These are phyloP conservation scores for Marcusenius ussheri DNA, from an alignment of 2,113 vertebrate species.

Conservation along the genomic window DNA sequence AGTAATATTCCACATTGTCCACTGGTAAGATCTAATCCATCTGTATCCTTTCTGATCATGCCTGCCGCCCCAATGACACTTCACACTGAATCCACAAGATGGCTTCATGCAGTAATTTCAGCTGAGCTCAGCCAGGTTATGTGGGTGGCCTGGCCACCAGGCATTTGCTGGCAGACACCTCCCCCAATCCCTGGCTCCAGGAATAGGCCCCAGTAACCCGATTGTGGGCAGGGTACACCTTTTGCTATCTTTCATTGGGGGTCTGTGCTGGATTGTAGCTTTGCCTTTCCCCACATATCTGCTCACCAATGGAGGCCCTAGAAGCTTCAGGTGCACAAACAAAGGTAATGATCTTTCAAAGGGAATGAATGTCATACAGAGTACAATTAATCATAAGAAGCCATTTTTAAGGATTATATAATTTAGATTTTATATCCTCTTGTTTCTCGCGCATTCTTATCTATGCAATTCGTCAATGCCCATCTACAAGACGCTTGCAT, in stretches of 20 bases:
- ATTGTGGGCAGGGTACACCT: not conserved
- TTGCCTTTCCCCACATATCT: not conserved
- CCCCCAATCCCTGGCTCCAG: not conserved
- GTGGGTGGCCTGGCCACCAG: not conserved
- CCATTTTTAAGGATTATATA: not conserved
- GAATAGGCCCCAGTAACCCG: not conserved
- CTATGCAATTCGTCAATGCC: not conserved
- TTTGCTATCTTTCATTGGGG: not conserved
- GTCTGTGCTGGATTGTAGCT: not conserved
- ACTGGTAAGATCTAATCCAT: not conserved
- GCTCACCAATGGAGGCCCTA: not conserved
- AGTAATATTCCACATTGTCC: not conserved
- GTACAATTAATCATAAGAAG: not conserved
- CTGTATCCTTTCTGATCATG: not conserved
- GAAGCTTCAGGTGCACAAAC: not conserved
- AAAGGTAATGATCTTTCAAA: not conserved
- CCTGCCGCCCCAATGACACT: not conserved
- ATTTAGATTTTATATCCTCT: not conserved
- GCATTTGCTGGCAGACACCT: not conserved
- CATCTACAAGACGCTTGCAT: not conserved
- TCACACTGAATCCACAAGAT: not conserved
- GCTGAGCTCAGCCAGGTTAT: not conserved
- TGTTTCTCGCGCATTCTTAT: not conserved
- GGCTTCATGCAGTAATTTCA: not conserved
- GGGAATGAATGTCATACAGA: not conserved